These are phyloP conservation scores for Drosophila bifasciata DNA, from an alignment of 1,140 invertebrate genomes.

Conservation along the genomic window DNA sequence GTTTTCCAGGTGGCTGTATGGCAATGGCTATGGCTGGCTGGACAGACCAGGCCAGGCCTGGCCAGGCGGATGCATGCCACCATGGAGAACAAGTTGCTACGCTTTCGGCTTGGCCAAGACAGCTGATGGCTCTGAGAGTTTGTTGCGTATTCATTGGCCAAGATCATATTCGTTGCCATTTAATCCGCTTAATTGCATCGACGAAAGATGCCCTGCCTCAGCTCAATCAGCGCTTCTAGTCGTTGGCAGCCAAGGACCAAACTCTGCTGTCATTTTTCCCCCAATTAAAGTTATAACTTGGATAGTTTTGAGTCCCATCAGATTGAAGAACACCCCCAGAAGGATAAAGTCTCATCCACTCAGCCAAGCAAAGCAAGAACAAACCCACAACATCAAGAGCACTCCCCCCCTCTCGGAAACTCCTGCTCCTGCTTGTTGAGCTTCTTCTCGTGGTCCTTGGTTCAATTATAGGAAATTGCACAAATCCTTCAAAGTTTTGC, in stretches of 20 bases:
- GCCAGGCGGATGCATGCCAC: conserved; percentile 22
- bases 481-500: conserved; percentile 71
- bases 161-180: conserved; percentile 8
- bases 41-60: too few relatives aligned
- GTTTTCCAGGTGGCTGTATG: conserved; percentile 3
- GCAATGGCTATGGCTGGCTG: conserved; percentile 23
- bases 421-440: background rate
- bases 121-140: too few relatives aligned
- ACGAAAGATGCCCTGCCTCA: too few relatives aligned
- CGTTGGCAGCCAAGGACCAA: too few relatives aligned
- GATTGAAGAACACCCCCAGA: conserved; percentile 1
- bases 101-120: background rate
- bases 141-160: too few relatives aligned
- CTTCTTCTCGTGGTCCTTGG: background rate
- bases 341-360: conserved; percentile 13
- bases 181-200: too few relatives aligned
- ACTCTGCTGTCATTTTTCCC: too few relatives aligned
- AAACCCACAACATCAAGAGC: conserved; percentile 17
- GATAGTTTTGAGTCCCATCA: too few relatives aligned
- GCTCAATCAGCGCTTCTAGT: too few relatives aligned
- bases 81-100: conserved; percentile 23
- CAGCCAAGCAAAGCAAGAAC: conserved; percentile 18
- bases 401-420: too few relatives aligned
- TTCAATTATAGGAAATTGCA: conserved; percentile 76
- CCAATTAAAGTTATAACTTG: too few relatives aligned